Evolutionary conservation across 2,888 invertebrate genomes (phyloP), one percentile per base, ranked within the genome.

Genomic region (Aspidapion aeneum): DNA sequence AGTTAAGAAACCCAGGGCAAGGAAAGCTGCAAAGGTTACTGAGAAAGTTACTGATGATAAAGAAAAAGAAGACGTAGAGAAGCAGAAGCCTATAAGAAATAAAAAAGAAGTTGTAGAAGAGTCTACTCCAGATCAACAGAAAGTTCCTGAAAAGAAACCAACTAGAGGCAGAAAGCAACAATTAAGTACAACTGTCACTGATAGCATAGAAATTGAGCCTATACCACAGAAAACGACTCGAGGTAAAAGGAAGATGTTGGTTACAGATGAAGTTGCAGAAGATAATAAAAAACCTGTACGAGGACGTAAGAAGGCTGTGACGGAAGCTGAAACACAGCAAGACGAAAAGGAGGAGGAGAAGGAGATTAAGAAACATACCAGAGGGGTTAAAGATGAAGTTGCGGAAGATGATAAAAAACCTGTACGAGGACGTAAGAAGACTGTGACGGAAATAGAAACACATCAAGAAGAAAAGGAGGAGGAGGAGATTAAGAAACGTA

Each of bases 61-160:
- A 21, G 18, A 3, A 7, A 22, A 18, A 49, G 21, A 58, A 54
- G 48, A 19, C 21, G 21, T 20, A 3, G 50, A 50, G 50, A 20
- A 60, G 18, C 49, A 54, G 22, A 55, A 55, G 9, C 2, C 18
- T 16, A 17, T 57, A 2, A 18, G 16, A 17, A 50, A 57, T 20
- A 51, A 62, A 21, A 48, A 48, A 20, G 18, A 51, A 49, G 19
- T 18, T 21, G 18, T 21, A 48, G 52, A 50, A 16, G 17, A n/a
- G 18, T 19, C 1, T 50, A 50, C 19, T 49, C 22, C 16, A 58
- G 18, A 16, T 20, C 2, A 20, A 21, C 35, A 18, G 49, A 51
- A 54, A 20, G 3, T 51, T 49, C 50, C 12, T 51, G 55, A 54
- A 18, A 63, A 62, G 57, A 61, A 61, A 21, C 51, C 51, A 16